Base-by-base conservation (phyloP, 1,140 invertebrate species). In the Gonatopus flavifemur region DNA sequence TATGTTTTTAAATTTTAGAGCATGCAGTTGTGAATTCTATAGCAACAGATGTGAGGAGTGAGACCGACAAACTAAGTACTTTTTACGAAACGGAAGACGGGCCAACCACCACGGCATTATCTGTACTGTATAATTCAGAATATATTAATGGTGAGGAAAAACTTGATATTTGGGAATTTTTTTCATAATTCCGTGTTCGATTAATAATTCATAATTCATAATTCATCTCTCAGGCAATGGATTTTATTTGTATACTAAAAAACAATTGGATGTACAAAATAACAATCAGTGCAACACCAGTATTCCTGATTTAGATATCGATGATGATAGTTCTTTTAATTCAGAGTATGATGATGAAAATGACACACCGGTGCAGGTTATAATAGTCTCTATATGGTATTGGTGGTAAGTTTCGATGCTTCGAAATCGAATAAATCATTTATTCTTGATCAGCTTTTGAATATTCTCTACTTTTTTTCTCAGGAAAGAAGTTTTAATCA, bases 401-500 rank as follows among this genome's bases (percentile, higher is more conserved):
- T 92, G 88, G 85, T 93, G 90, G 84, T 85, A 74, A 66, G 80
- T 76, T 40, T 10, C 30, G 30, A 35, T 51, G 36, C 51, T 54
- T 3, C 18, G 49, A 44, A 43, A 31, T 51, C 13, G 24, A 37
- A 24, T 33, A 20, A 36, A 31, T 3, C 13, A 32, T n/a, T 49
- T 15, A 21, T n/a, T n/a, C n/a, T n/a, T n/a, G n/a, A n/a, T n/a
- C n/a, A n/a, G n/a, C n/a, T n/a, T n/a, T n/a, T 19, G 21, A 28
- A 43, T 43, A 39, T 19, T n/a, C n/a, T 50, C 42, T 32, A 44
- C 5, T 10, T 22, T 36, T 58, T 19, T n/a, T 24, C 52, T 39
- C 64, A 87, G 86, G 89, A 89, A 86, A 72, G 88, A 90, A 79
- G 83, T 91, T 40, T 55, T 84, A 4, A 73, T 85, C 1, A 86